phyloP scores from a whole-genome alignment of 2,113 vertebrate genomes.

The Onychostoma macrolepis region DNA sequence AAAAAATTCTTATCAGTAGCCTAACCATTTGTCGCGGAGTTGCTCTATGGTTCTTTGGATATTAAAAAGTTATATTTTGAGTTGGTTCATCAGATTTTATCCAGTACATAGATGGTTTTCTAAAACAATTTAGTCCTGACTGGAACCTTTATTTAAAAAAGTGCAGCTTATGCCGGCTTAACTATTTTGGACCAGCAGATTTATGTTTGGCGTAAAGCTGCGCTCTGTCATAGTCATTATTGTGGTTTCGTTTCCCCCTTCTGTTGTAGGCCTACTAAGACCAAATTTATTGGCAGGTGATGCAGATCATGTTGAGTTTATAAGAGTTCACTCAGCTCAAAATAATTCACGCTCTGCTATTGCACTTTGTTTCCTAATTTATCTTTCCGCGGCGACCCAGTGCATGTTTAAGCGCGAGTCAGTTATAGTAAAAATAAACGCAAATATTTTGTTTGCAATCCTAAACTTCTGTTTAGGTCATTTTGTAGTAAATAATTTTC shows the following conservation, averaged over 20 bases:
- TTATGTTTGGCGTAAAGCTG: constrained; percentile 19
- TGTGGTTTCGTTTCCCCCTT: not conserved
- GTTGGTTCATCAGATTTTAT: not conserved
- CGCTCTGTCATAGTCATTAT: constrained; percentile 19
- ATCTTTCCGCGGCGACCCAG: not conserved
- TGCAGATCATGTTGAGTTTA: constrained; percentile 22
- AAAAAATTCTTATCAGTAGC: not conserved
- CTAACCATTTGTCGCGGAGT: not conserved
- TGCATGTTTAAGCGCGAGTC: not conserved
- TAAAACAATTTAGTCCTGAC: not conserved
- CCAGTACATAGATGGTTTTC: not conserved
- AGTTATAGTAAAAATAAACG: not conserved
- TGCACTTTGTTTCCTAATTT: constrained; percentile 5
- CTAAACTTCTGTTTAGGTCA: not conserved
- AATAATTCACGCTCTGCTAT: not conserved
- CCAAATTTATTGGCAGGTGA: constrained; percentile 25
- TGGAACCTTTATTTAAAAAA: not conserved
- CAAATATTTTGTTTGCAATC: not conserved
- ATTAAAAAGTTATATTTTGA: not conserved
- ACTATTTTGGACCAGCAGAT: constrained; percentile 14
- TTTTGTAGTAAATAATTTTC: not conserved
- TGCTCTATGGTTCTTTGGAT: not conserved
- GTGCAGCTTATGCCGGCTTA: not conserved
- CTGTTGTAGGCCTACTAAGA: not conserved
- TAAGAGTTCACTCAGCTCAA: constrained; percentile 15